Percentiles rank a stretch among this genome's conserved stretches.
phyloP scores from a whole-genome alignment of 2,797 vertebrate species.

The Oreonectes daqikongensis region DNA sequence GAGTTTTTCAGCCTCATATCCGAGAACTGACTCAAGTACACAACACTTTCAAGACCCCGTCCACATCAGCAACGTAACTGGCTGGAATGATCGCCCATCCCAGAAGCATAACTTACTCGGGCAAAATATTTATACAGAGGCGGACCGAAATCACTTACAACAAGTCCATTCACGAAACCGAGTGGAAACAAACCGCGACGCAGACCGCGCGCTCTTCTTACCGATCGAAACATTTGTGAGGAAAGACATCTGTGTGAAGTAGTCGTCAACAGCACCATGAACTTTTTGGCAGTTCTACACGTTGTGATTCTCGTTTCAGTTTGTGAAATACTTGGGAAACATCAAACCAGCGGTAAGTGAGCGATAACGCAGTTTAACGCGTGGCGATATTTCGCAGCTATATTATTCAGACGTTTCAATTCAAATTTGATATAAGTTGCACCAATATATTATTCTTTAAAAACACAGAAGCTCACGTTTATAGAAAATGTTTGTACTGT shows the following conservation, averaged over 20 bases:
- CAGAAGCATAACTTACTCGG: slow-evolving; percentile 81
- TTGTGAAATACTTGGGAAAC: slow-evolving; percentile 70
- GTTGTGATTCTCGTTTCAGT: slow-evolving; percentile 65
- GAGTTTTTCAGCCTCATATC: slow-evolving; percentile 57
- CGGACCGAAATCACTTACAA: slow-evolving; percentile 79
- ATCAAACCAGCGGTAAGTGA: slow-evolving; percentile 75
- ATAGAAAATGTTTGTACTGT: neutral
- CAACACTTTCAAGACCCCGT: slow-evolving; percentile 68
- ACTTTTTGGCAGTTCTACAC: slow-evolving; percentile 61
- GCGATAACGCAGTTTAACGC: neutral
- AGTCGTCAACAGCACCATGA: slow-evolving; percentile 65
- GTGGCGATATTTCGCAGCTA: neutral
- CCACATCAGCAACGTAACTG: slow-evolving; percentile 78
- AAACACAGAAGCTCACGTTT: neutral
- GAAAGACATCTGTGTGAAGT: slow-evolving; percentile 29
- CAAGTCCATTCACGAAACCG: slow-evolving; percentile 78
- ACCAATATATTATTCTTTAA: too few species aligned
- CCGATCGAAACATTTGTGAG: slow-evolving; percentile 49
- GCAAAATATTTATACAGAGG: slow-evolving; percentile 84
- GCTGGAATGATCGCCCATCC: slow-evolving; percentile 82
- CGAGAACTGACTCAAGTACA: slow-evolving; percentile 74
- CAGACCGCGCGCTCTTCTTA: slow-evolving; percentile 50
- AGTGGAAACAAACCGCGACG: slow-evolving; percentile 56
- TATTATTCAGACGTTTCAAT: neutral
- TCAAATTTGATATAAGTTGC: neutral